Conservation (phyloP, 1,140 invertebrate species). For the Drosophila insularis region DNA sequence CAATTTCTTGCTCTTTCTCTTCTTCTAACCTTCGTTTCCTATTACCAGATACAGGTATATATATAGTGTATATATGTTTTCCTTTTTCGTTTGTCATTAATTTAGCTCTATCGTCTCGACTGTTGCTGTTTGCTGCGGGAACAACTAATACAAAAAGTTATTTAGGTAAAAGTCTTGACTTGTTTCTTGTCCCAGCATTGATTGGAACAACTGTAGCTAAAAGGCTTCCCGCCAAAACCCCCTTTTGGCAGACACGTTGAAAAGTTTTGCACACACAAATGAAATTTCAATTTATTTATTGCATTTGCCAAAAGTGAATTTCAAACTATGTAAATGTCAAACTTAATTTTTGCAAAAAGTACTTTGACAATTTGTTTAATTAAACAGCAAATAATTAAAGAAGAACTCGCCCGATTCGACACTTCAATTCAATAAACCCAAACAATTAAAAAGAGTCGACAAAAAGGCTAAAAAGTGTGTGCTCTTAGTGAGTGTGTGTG, state of each 20-base stretch:
- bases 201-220: slow-evolving; percentile 29
- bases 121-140: slow-evolving; percentile 19
- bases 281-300: neutral
- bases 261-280: neutral
- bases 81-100: slow-evolving; percentile 25
- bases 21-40: neutral
- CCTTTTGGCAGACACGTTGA: too few relatives aligned
- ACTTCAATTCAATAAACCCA: slow-evolving; percentile 50
- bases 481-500: neutral
- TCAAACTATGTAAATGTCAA: slow-evolving; percentile 5
- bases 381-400: slow-evolving; percentile 2
- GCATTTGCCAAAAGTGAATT: neutral
- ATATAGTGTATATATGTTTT: neutral
- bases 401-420: neutral
- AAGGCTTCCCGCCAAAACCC: neutral
- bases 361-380: slow-evolving; percentile 24
- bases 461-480: slow-evolving; percentile 8
- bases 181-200: slow-evolving; percentile 55
- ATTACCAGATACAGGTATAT: neutral
- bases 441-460: slow-evolving; percentile 4
- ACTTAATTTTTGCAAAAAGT: slow-evolving; percentile 11
- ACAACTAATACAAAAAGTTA: slow-evolving; percentile 44
- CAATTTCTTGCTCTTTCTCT: neutral
- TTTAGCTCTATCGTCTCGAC: slow-evolving; percentile 19
- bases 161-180: slow-evolving; percentile 66